Base-by-base conservation (phyloP, 37 sponge, comb jelly and placozoan genomes). In the Halisarca cf. caerulea region DNA sequence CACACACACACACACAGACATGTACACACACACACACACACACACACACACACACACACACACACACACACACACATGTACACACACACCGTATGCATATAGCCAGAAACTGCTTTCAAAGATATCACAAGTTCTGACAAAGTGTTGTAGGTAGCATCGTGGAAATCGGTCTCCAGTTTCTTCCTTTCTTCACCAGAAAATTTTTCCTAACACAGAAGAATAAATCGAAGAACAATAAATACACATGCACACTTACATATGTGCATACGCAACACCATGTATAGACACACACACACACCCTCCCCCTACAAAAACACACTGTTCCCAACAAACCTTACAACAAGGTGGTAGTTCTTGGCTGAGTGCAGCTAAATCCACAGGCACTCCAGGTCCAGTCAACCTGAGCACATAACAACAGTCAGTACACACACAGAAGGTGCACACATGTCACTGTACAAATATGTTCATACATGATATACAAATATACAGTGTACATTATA, bases 121-220 rank as follows among this genome's bases (percentile, higher is more conserved):
- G 82, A 92, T 72, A 54, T 86, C 21, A 89, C 83, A 0, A 89
- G 60, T 38, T 91, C 95, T 34, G 84, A 40, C 66, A 95, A 32
- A 17, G 58, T 47, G 59, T 91, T 87, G 70, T 89, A 95, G 68
- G 51, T 37, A 8, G 87, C 83, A 32, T 83, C 75, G 89, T 92
- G 95, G 85, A 95, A 95, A 21, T 90, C 90, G 41, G 59, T 85
- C 69, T 95, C 93, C 58, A 95, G 40, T 28, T 83, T 55, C 71
- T 94, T 94, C 39, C 78, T 57, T 17, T 66, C 58, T 0, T 53
- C 58, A 43, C 60, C 74, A 18, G 51, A 36, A 30, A 94, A 82
- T 30, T 64, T 39, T 7, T n/a, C 59, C 94, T 93, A 57, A 6
- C 6, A 11, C n/a, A n/a, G n/a, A n/a, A n/a, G n/a, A n/a, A n/a